phyloP scores from a whole-genome alignment of 2,113 vertebrate genomes.

The Alligator mississippiensis region DNA sequence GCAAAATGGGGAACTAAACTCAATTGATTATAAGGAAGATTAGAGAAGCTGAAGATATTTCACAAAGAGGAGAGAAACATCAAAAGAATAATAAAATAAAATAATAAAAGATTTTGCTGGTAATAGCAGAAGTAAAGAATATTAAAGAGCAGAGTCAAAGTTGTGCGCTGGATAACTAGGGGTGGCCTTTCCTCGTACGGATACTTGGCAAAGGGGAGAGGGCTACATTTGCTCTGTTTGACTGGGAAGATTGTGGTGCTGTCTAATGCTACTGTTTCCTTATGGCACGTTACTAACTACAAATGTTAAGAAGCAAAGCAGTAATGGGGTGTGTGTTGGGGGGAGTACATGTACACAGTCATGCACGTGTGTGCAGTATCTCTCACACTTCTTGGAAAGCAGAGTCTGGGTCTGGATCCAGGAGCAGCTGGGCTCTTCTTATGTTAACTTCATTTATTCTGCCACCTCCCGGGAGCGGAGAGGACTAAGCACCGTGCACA shows the following conservation, averaged over 20 bases:
- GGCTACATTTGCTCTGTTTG: neutral
- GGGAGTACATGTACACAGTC: neutral
- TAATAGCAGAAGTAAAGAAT: constrained; percentile 46
- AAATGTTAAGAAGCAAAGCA: neutral
- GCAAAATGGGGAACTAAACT: neutral
- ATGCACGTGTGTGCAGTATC: neutral
- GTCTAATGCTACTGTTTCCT: neutral
- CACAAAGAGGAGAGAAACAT: neutral
- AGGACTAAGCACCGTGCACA: neutral
- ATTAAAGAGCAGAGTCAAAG: constrained; percentile 43
- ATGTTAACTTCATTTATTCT: neutral
- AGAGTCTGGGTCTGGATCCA: neutral
- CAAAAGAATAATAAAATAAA: no score
- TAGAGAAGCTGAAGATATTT: constrained; percentile 61
- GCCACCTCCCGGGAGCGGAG: neutral
- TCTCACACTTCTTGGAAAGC: neutral
- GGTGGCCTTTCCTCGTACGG: neutral
- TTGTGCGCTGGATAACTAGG: neutral
- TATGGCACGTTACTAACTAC: neutral
- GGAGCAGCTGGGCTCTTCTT: neutral
- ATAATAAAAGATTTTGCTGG: neutral
- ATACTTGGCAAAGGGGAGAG: neutral
- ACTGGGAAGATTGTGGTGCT: neutral
- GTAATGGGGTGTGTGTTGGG: neutral
- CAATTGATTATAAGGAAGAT: constrained; percentile 61